Percentiles rank a stretch among this genome's conserved stretches.
Evolutionary conservation across 1,140 invertebrate species (phyloP).

Genomic region (Mylabris phalerata): DNA sequence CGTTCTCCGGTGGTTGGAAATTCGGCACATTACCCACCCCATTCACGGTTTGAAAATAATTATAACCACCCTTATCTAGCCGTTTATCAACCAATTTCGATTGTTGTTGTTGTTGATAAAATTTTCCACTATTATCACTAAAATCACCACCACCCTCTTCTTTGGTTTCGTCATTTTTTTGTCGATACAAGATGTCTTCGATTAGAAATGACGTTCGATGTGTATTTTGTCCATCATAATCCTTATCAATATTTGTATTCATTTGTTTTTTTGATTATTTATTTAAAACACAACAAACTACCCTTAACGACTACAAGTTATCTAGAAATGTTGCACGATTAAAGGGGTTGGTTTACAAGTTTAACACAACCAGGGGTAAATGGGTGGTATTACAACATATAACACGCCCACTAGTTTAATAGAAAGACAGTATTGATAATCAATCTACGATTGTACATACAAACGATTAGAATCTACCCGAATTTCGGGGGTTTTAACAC

Average conservation of each 20-base stretch:
- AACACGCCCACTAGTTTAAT: no score
- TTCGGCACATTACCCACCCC: constrained; percentile 23
- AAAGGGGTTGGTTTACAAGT: no score
- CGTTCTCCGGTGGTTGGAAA: constrained; percentile 30
- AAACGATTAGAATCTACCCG: no score
- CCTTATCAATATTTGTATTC: not conserved
- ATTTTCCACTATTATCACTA: constrained; percentile 10
- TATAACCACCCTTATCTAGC: constrained; percentile 23
- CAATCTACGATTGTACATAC: no score
- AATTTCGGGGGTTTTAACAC: no score
- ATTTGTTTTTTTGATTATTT: no score
- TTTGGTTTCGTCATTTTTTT: constrained; percentile 42
- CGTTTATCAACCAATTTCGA: constrained; percentile 19
- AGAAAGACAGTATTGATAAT: no score
- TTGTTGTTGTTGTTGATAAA: constrained; percentile 10
- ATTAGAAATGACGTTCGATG: constrained; percentile 66
- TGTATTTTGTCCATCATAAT: constrained; percentile 15
- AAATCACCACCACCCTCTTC: constrained; percentile 2
- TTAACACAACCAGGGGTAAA: no score
- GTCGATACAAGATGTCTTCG: constrained; percentile 70
- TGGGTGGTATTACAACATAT: no score
- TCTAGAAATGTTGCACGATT: no score
- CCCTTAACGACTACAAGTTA: no score
- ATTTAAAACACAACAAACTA: no score
- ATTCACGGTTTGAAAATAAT: constrained; percentile 31